phyloP scores from a whole-genome alignment of 2,113 vertebrate genomes.

The Cinclus mexicanus region DNA sequence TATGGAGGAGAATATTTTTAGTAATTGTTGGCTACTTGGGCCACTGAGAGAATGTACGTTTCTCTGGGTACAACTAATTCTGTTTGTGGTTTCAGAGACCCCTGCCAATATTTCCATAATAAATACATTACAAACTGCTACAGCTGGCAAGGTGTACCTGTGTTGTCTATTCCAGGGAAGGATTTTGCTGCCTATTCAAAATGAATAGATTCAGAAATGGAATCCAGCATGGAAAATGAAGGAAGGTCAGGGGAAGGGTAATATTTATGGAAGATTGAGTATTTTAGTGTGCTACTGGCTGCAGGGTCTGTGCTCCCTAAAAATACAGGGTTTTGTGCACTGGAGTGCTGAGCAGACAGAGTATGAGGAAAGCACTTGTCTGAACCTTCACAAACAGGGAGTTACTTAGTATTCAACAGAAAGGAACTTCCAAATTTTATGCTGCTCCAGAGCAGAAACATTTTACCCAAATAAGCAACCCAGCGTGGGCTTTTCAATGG shows the following conservation, averaged over 20 bases:
- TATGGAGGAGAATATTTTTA: conserved; percentile 59
- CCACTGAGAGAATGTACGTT: conserved; percentile 54
- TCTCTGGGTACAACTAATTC: conserved; percentile 64
- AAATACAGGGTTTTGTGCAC: background rate
- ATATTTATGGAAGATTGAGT: conserved; percentile 59
- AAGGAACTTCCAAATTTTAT: background rate
- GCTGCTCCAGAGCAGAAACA: background rate
- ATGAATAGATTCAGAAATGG: conserved; percentile 67
- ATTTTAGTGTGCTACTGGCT: conserved; percentile 61
- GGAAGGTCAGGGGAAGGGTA: conserved; percentile 69
- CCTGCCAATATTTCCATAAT: conserved; percentile 49
- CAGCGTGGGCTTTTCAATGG: background rate
- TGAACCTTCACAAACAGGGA: background rate
- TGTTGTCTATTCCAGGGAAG: conserved; percentile 49
- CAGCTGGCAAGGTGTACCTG: conserved; percentile 62
- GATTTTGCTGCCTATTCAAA: conserved; percentile 67
- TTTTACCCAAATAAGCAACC: background rate
- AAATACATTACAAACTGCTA: conserved; percentile 65
- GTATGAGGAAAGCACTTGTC: background rate
- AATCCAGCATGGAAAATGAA: conserved; percentile 72
- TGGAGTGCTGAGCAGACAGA: conserved; percentile 37
- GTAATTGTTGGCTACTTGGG: conserved; percentile 39
- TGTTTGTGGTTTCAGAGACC: conserved; percentile 49
- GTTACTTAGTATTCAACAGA: background rate
- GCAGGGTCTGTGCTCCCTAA: conserved; percentile 30